Base-by-base conservation (phyloP, 1,140 invertebrate species). In the Drosophila rufa region DNA sequence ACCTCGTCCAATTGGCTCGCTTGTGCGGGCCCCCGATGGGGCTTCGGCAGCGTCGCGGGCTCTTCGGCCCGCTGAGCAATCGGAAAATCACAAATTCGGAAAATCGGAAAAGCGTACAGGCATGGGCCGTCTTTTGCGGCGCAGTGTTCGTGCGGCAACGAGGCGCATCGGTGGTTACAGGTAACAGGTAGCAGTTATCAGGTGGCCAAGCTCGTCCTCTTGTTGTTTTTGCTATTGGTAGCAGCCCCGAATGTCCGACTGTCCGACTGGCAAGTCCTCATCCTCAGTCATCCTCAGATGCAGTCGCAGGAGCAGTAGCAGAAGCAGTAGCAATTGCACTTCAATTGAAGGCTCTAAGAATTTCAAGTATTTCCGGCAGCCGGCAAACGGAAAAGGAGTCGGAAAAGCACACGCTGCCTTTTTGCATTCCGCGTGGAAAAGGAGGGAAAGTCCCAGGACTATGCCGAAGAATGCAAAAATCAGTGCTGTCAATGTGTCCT, bases 341-440 rank as follows among this genome's bases (percentile, higher is more conserved):
- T 50, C 66, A 33, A 47, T 19, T 65, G 57, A 65, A 62, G 56
- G 56, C 62, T 43, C 61, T 67, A 70, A 68, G 50, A 70, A 90
- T 90, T 81, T 71, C 81, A 79, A 89, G 65, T 62, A 90, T 90
- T 90, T 90, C 56, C 66, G 80, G 61, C 61, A 56, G 42, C 51
- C 62, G 76, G 30, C 22, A 48, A 56, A 17, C 51, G 65, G 25
- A 68, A 50, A 17, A 40, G 55, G 14, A 57, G 62, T 33, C 68
- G 53, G 55, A 65, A 58, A 51, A 48, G 75, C 45, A 47, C 36
- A 56, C 53, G 38, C 73, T 79, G 85, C 79, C 79, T 81, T 82
- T 90, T 84, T 79, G 86, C 85, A 90, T 90, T 90, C 85, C 79
- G 57, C 75, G 50, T 70, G 67, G 65, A 60, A 83, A 77, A 59